Evolutionary conservation across 2,888 invertebrate genomes (phyloP), one percentile per base, ranked within the genome.

Genomic region (Apeira syringaria): DNA sequence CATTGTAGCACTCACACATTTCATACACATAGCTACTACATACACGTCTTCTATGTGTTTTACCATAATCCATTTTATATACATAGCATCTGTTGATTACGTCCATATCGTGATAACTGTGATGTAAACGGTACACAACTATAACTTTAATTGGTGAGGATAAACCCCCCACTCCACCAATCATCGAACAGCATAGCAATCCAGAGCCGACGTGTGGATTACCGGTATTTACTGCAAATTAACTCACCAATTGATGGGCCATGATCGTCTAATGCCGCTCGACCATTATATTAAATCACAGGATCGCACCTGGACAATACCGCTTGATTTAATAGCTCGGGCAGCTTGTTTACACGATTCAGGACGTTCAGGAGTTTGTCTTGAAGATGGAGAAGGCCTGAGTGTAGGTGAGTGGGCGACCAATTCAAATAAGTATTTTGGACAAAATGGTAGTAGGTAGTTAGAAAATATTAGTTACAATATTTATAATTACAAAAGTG

Each of bases 241-340:
- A 81, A 82, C 78, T 69, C 61, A 56, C 68, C 78, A 84, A 86
- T 86, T 83, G 82, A 84, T 84, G 80, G 80, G 51, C 83, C 82
- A 85, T 83, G 86, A 82, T 83, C 80, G 83, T 74, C 79, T 85
- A 85, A 86, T 87, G 81, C 68, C 72, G 68, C 65, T 57, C 64
- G 73, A 67, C 84, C 79, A 87, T 88, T 80, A 86, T 83, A 85
- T 87, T 87, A 87, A 86, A 87, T 88, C 87, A 86, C 72, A 59
- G 74, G 69, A 68, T 72, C 65, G 59, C 76, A 82, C 83, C 83
- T 84, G 81, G 47, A 82, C 83, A 86, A 84, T 80, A 74, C 82
- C 78, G 56, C 61, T 74, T 87, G 87, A 87, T 87, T 87, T 86
- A 86, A 74, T 74, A 64, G 72, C 65, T 51, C 53, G 54, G 37